Evolutionary conservation across 2,888 invertebrate species (phyloP).

Genomic region (Helicoverpa assulta): DNA sequence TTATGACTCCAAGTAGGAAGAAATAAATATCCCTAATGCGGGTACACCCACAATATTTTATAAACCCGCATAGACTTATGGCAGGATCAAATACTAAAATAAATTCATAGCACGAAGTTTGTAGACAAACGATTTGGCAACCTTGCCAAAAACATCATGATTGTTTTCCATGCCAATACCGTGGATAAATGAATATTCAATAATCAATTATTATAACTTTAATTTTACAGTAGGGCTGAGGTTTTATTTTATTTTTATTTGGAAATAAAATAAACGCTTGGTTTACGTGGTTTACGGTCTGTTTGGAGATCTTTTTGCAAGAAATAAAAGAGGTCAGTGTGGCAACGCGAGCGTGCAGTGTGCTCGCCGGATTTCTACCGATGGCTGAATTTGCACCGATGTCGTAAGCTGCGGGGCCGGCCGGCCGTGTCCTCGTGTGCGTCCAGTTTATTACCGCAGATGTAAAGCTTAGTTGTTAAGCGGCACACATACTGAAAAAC

Average conservation of each 20-base stretch:
- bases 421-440: constrained; percentile 58
- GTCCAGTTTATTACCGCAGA: constrained; percentile 69
- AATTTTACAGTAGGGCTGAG: constrained; percentile 16
- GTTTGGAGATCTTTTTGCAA: constrained; percentile 22
- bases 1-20: constrained; percentile 1
- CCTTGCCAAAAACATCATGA: constrained; percentile 58
- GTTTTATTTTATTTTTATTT: neutral
- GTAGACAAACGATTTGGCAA: constrained; percentile 63
- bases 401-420: constrained; percentile 63
- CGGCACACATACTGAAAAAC: constrained; percentile 54
- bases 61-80: constrained; percentile 33
- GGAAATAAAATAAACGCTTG: constrained; percentile 1
- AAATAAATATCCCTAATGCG: constrained; percentile 9
- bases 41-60: constrained; percentile 27
- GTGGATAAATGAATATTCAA: constrained; percentile 57
- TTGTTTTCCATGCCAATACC: constrained; percentile 57
- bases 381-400: constrained; percentile 72
- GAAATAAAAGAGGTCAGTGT: constrained; percentile 40
- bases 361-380: constrained; percentile 54
- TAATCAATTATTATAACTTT: constrained; percentile 46
- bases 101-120: constrained; percentile 56
- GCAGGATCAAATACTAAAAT: constrained; percentile 54
- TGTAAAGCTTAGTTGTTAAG: constrained; percentile 67
- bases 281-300: constrained; percentile 9
- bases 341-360: constrained; percentile 22